These are phyloP conservation scores for Pseudobourletiella spinata DNA, from an alignment of 1,140 invertebrate species.

Conservation along the genomic window DNA sequence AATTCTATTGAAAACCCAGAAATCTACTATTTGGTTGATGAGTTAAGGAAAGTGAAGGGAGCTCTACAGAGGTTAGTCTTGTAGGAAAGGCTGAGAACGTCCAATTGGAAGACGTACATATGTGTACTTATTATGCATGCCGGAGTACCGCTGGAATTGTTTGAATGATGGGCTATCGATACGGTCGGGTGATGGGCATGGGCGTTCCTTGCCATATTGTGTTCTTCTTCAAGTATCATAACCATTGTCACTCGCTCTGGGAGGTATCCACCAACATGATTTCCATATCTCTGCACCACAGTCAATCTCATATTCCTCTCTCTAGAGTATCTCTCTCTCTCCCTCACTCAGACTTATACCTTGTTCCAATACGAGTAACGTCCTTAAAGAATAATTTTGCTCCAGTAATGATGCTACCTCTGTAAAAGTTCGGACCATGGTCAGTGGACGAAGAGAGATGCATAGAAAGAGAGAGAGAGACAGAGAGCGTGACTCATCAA, in stretches of 20 bases:
- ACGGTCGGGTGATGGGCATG: slow-evolving; percentile 7
- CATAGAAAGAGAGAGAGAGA: too few species aligned
- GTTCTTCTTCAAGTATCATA: slow-evolving; percentile 17
- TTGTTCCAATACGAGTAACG: background rate
- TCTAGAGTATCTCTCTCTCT: background rate
- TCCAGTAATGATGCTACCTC: background rate
- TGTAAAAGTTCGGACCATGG: background rate
- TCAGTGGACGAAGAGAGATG: too few species aligned
- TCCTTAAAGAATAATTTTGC: background rate
- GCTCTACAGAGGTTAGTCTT: too few species aligned
- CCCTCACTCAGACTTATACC: background rate
- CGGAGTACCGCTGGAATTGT: slow-evolving; percentile 6
- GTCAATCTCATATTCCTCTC: background rate
- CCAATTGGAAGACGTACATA: too few species aligned
- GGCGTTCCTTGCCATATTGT: slow-evolving; percentile 17
- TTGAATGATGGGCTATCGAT: slow-evolving; percentile 25
- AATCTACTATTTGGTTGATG: too few species aligned
- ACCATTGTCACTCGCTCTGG: slow-evolving; percentile 28
- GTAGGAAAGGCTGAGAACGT: too few species aligned
- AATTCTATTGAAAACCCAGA: too few species aligned
- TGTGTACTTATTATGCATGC: too few species aligned
- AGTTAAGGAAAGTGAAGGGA: too few species aligned
- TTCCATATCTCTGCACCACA: slow-evolving; percentile 11
- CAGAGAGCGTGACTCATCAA: slow-evolving; percentile 20
- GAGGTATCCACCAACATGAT: slow-evolving; percentile 21